A percentile compares a stretch with the other conserved stretches of the same genome.
phyloP scores from a whole-genome alignment of 2,888 invertebrate genomes.

The Aphrophora alni region DNA sequence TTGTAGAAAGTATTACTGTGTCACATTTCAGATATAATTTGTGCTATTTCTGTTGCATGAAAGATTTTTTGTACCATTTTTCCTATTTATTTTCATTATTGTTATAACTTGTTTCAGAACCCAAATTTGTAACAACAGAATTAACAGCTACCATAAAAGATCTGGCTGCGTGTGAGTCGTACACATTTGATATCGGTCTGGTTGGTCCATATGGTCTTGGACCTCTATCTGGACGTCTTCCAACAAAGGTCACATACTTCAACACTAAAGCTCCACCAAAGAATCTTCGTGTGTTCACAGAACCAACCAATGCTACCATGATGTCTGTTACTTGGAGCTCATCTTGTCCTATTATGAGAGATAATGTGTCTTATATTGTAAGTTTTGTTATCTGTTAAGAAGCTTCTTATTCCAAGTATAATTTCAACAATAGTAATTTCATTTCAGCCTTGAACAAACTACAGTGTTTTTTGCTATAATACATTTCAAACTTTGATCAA shows the following conservation, averaged over 20 bases:
- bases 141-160: constrained; percentile 65
- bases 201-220: constrained; percentile 65
- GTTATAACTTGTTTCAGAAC: constrained; percentile 55
- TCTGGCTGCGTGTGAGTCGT: constrained; percentile 75
- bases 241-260: constrained; percentile 66
- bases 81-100: constrained; percentile 22
- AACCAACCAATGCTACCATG: constrained; percentile 44
- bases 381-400: constrained; percentile 53
- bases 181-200: constrained; percentile 73
- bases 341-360: constrained; percentile 65
- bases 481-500: too few relatives aligned
- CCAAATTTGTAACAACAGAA: constrained; percentile 61
- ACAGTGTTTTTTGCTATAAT: too few relatives aligned
- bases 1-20: too few relatives aligned
- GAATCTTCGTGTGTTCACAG: constrained; percentile 61
- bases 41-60: too few relatives aligned
- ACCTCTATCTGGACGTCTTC: constrained; percentile 63
- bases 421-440: too few relatives aligned
- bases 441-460: too few relatives aligned
- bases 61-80: too few relatives aligned
- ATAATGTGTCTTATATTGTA: constrained; percentile 67
- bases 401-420: too few relatives aligned
- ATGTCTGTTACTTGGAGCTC: constrained; percentile 75
- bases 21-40: too few relatives aligned
- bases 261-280: constrained; percentile 73